Evolutionary conservation across 1,140 invertebrate species (phyloP), one percentile per base, ranked within the genome.

Genomic region (Anastrepha ludens): DNA sequence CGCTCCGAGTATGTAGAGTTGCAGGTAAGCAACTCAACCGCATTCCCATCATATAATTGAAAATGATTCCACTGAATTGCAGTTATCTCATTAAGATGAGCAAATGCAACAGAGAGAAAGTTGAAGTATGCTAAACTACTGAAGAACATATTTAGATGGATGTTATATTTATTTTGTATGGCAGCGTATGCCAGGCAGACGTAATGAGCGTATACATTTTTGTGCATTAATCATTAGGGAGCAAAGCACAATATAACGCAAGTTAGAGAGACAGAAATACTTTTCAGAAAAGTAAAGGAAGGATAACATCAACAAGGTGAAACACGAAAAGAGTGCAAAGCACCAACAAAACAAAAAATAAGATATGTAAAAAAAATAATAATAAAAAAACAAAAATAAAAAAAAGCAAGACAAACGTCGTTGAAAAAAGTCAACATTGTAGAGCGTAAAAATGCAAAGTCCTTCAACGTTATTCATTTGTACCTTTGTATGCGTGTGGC

Each of bases 161-260:
- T 6, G 41, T 3, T 2, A 39, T 74, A 81, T 81, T 81, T 81
- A 81, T 58, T 81, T 58, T 81, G 74, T 81, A 13, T 70, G 67
- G 41, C 44, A 11, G 50, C 11, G 47, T 9, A 55, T 81, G 50
- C 74, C 47, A 81, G 50, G 74, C 44, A 81, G 55, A 55, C 47
- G 47, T 81, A 81, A 81, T 81, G 47, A 81, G 74, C 74, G 74
- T 81, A n/a, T 58, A 81, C n/a, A 55, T 81, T n/a, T 55, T 81
- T 20, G 74, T 81, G 74, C 74, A 55, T 81, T 81, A 81, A 81
- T 81, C 74, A 81, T 50, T 81, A 29, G 47, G 74, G n/a, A 7
- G n/a, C 39, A 29, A 50, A 81, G 15, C 44, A 74, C 70, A 74
- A 47, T 2, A n/a, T 6, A 74, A 20, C 7, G 44, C 29, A 29